Evolutionary conservation across 1,140 invertebrate genomes (phyloP).

Genomic region (Dolichoris vasculosae): DNA sequence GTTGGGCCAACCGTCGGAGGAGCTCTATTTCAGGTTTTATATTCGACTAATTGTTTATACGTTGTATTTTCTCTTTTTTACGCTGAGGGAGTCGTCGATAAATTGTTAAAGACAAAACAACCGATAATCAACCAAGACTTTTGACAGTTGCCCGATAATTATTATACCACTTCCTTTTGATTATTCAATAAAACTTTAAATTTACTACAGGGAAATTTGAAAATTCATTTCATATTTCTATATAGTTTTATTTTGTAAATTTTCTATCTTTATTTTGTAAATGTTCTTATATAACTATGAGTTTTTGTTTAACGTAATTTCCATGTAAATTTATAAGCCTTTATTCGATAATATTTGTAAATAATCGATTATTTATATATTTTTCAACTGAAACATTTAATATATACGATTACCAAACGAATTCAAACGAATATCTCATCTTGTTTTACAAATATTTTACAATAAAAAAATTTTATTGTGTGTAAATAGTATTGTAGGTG

Average conservation of each 20-base stretch:
- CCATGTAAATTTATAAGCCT: too few species aligned
- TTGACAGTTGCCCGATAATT: background rate
- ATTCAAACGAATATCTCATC: background rate
- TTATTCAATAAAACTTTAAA: too few species aligned
- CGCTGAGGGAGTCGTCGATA: background rate
- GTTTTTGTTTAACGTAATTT: too few species aligned
- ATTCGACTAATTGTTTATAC: background rate
- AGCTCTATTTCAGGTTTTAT: conserved; percentile 80
- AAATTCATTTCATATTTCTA: too few species aligned
- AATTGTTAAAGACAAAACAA: conserved; percentile 12
- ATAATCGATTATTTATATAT: too few species aligned
- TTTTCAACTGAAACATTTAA: background rate
- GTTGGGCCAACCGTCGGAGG: conserved; percentile 91
- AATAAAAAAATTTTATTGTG: background rate
- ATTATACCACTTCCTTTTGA: background rate
- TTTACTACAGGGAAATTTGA: too few species aligned
- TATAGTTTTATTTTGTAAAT: too few species aligned
- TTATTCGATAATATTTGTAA: too few species aligned
- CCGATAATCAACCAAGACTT: background rate
- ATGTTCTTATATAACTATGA: too few species aligned
- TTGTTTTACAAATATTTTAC: background rate
- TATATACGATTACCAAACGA: too few species aligned
- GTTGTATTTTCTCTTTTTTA: background rate
- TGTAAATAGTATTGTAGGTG: background rate
- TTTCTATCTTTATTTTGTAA: too few species aligned